Evolutionary conservation across 2,797 vertebrate genomes (phyloP).

Genomic region (Falco biarmicus): DNA sequence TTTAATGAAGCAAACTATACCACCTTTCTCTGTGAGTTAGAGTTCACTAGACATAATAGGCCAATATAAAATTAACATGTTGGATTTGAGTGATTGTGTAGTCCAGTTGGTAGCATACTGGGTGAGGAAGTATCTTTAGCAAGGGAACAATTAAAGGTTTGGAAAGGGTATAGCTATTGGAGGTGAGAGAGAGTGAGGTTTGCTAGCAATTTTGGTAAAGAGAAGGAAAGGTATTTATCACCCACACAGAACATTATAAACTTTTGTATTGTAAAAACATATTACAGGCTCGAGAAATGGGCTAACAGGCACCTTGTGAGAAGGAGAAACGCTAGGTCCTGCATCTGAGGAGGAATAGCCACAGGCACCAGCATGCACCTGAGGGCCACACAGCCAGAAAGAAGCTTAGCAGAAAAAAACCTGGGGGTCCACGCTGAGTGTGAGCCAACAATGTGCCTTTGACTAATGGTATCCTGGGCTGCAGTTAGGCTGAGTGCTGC

Average conservation of each 20-base stretch:
- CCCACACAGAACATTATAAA: not conserved
- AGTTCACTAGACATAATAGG: not conserved
- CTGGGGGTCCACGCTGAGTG: not conserved
- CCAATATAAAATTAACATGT: not conserved
- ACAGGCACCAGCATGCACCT: not conserved
- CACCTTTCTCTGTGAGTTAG: not conserved
- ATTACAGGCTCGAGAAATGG: not conserved
- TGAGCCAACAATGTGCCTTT: not conserved
- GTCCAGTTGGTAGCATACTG: not conserved
- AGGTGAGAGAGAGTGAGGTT: not conserved
- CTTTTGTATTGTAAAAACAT: not conserved
- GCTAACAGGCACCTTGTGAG: not conserved
- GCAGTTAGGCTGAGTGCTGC: not conserved
- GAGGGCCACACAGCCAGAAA: not conserved
- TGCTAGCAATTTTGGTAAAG: not conserved
- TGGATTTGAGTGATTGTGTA: not conserved
- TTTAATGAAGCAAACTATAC: not conserved
- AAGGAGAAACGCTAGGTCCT: not conserved
- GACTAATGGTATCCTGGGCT: not conserved
- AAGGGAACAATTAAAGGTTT: not conserved
- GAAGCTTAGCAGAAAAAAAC: not conserved
- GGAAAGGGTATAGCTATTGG: not conserved
- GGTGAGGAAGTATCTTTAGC: not conserved
- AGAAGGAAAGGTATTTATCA: not conserved
- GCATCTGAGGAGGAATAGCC: not conserved